These are phyloP conservation scores for Papilio polytes DNA, from an alignment of 1,140 invertebrate species.

Conservation along the genomic window DNA sequence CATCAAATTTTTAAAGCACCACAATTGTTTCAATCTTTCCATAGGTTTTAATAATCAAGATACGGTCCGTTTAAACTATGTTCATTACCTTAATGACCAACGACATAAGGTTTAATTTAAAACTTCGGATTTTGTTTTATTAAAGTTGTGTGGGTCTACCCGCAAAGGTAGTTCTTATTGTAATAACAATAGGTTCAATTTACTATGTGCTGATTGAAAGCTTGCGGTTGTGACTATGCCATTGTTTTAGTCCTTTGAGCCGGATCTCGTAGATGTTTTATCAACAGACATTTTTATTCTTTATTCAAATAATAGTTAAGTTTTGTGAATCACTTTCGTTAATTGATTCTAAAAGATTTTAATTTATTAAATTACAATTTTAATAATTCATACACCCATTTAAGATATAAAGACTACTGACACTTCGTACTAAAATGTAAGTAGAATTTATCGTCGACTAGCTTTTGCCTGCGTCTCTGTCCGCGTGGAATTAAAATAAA, in stretches of 20 bases:
- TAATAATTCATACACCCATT: too few relatives aligned
- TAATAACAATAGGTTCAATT: not conserved
- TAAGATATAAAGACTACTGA: too few relatives aligned
- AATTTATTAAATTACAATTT: not conserved
- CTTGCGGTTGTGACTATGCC: not conserved
- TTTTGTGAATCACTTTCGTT: not conserved
- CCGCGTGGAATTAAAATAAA: too few relatives aligned
- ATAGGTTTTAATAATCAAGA: not conserved
- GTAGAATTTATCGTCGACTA: too few relatives aligned
- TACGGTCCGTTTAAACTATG: not conserved
- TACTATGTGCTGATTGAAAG: not conserved
- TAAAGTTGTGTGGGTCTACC: not conserved
- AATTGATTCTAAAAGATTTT: not conserved
- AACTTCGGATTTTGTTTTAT: not conserved
- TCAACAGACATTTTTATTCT: conserved; percentile 2
- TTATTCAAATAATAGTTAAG: not conserved
- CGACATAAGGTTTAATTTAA: not conserved
- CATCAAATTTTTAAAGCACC: not conserved
- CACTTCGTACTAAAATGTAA: too few relatives aligned
- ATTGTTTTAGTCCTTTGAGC: conserved; percentile 23
- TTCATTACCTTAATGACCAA: not conserved
- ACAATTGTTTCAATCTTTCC: not conserved
- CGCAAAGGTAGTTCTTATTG: not conserved
- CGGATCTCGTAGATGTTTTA: not conserved
- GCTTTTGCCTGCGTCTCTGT: too few relatives aligned